A percentile compares a stretch with the other conserved stretches of the same genome.
These are phyloP conservation scores for Philopotamus ludificatus DNA, from an alignment of 1,140 invertebrate genomes.

Conservation along the genomic window DNA sequence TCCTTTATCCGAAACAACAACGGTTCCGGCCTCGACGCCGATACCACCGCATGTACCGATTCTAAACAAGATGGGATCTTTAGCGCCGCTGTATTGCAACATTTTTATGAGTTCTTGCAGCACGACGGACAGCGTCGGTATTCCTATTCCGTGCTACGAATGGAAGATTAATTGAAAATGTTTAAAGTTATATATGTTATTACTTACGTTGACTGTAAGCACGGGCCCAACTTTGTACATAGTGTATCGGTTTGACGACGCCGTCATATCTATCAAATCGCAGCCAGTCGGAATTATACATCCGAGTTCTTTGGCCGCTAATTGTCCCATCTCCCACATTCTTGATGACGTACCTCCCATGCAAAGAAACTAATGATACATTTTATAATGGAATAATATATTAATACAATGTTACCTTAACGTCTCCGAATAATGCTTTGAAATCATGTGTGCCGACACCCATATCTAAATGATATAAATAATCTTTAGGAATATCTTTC, in stretches of 20 bases:
- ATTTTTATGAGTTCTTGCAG: constrained; percentile 82
- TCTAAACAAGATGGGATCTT: constrained; percentile 74
- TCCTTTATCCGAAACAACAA: constrained; percentile 71
- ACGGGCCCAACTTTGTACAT: constrained; percentile 94
- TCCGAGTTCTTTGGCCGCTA: constrained; percentile 72
- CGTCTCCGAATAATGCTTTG: constrained; percentile 80
- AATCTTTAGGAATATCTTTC: constrained; percentile 72
- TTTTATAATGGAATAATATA: background rate
- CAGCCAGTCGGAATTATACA: constrained; percentile 71
- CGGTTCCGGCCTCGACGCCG: constrained; percentile 69
- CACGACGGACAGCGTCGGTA: constrained; percentile 75
- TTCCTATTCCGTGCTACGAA: constrained; percentile 78
- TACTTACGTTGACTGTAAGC: constrained; percentile 84
- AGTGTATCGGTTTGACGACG: constrained; percentile 81
- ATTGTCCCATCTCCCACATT: constrained; percentile 82
- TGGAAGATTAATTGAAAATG: background rate
- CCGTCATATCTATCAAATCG: constrained; percentile 74
- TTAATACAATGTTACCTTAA: constrained; percentile 61
- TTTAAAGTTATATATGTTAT: background rate
- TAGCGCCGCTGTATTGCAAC: constrained; percentile 69
- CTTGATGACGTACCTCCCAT: constrained; percentile 89
- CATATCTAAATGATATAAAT: constrained; percentile 82
- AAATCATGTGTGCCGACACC: constrained; percentile 76
- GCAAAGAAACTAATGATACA: constrained; percentile 93
- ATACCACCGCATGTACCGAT: constrained; percentile 82